A percentile compares a stretch with the other conserved stretches of the same genome.
These are phyloP conservation scores for Bambusicola thoracicus DNA, from an alignment of 2,113 vertebrate genomes.

Conservation along the genomic window DNA sequence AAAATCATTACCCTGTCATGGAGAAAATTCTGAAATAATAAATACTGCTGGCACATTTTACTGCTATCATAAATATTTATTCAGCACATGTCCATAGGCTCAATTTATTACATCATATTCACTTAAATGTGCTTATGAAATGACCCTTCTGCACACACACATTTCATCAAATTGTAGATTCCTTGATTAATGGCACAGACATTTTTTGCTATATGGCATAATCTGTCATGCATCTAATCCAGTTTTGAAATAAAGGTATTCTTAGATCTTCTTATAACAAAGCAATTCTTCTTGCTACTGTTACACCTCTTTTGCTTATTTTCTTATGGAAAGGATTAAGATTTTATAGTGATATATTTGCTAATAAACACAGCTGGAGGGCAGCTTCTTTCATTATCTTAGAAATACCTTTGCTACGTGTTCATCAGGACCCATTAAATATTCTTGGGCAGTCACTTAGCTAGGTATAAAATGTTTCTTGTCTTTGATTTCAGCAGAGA, in stretches of 20 bases:
- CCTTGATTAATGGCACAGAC: conserved; percentile 45
- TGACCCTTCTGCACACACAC: background rate
- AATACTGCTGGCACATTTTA: conserved; percentile 42
- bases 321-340: conserved; percentile 22
- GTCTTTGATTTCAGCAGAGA: conserved; percentile 33
- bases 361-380: conserved; percentile 3
- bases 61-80: conserved; percentile 58
- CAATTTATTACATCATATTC: conserved; percentile 64
- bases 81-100: conserved; percentile 48
- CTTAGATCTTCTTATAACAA: conserved; percentile 34
- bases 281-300: conserved; percentile 5
- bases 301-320: conserved; percentile 11
- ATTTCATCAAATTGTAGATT: conserved; percentile 53
- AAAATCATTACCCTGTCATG: background rate
- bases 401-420: background rate
- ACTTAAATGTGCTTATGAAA: conserved; percentile 65
- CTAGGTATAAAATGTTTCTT: background rate
- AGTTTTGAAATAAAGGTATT: conserved; percentile 56
- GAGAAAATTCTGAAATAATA: conserved; percentile 48
- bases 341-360: conserved; percentile 49
- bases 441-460: conserved; percentile 1
- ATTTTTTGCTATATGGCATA: background rate
- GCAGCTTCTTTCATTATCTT: conserved; percentile 12
- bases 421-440: background rate
- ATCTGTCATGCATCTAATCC: conserved; percentile 36